Conservation (phyloP, 2,888 invertebrate species). For the Ormia ochracea region DNA sequence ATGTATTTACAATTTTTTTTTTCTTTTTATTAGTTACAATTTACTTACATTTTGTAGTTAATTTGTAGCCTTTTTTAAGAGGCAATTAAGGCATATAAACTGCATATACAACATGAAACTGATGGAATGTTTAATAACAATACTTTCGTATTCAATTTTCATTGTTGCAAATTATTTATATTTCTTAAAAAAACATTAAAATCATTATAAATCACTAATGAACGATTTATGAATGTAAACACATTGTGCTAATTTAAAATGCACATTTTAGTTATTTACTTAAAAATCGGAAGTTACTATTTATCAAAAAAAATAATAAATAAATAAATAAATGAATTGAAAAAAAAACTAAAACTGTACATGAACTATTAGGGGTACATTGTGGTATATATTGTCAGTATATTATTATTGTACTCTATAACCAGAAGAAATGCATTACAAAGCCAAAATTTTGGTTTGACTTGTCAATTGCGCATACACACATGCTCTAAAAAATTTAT, state of each 20-base stretch:
- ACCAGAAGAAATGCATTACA: no score
- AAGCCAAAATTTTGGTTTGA: no score
- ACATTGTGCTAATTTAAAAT: conserved; percentile 34
- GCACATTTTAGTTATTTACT: conserved; percentile 29
- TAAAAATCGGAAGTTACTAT: conserved; percentile 23
- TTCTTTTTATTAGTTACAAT: neutral
- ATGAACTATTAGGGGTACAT: no score
- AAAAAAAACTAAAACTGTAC: no score
- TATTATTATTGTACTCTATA: no score
- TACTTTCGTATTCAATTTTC: neutral
- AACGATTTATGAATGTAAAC: neutral
- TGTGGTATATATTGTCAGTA: no score
- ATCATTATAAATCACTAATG: conserved; percentile 10
- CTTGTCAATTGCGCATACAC: no score
- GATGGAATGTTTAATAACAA: neutral
- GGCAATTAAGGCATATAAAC: neutral
- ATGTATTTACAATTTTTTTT: no score
- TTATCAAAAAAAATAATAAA: no score
- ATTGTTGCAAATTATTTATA: neutral
- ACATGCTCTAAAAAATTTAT: no score
- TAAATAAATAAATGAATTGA: no score
- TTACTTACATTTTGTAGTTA: neutral
- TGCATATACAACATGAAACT: neutral
- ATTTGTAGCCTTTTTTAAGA: neutral
- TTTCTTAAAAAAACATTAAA: conserved; percentile 19